These are phyloP conservation scores for Dissostichus mawsoni DNA, from an alignment of 2,113 vertebrate species.

Conservation along the genomic window DNA sequence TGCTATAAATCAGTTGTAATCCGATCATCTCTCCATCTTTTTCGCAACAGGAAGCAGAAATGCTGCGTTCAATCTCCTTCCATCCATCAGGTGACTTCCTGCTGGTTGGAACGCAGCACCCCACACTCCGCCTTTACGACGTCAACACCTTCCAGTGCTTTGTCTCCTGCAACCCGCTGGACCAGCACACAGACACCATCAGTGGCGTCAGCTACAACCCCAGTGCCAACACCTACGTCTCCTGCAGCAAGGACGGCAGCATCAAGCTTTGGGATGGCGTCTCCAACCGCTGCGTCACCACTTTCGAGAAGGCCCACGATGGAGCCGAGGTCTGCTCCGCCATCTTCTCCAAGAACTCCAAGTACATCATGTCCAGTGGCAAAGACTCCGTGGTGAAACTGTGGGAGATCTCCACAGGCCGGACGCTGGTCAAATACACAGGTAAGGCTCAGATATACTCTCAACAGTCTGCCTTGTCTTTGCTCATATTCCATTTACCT, in stretches of 20 bases:
- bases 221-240: constrained; percentile 94
- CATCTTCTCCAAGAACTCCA: constrained; percentile 98
- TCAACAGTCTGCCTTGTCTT: too few relatives aligned
- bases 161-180: constrained; percentile 96
- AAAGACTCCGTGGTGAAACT: constrained; percentile 98
- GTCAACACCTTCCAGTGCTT: constrained; percentile 99
- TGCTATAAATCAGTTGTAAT: neutral
- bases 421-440: constrained; percentile 97
- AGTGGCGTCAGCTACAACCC: constrained; percentile 95
- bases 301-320: constrained; percentile 95
- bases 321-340: constrained; percentile 97
- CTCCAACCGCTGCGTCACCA: constrained; percentile 96
- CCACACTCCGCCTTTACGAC: constrained; percentile 95
- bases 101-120: constrained; percentile 96
- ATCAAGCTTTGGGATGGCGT: constrained; percentile 98
- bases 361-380: constrained; percentile 97
- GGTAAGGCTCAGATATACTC: constrained; percentile 78
- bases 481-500: too few relatives aligned
- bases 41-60: constrained; percentile 93
- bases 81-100: constrained; percentile 97
- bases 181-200: constrained; percentile 97
- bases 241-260: constrained; percentile 97
- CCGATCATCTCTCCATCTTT: neutral
- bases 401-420: constrained; percentile 98
- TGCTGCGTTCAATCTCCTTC: constrained; percentile 97